Evolutionary conservation across 64 coral and sea anemone species (phyloP).

Genomic region (Hydrozoanthus tunicans): DNA sequence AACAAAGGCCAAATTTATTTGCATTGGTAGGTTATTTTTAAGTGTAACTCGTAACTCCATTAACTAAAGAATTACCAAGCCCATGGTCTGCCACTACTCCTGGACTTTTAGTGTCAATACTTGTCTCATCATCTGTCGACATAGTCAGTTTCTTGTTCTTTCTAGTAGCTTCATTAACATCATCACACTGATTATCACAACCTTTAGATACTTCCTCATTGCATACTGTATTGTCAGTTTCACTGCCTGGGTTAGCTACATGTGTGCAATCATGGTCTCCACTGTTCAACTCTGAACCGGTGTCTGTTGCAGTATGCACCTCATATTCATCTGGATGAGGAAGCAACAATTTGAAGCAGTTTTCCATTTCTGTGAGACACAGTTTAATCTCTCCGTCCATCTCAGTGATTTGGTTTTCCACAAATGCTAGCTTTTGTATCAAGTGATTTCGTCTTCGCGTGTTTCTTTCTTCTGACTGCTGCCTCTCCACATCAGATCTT

Average conservation of each 20-base stretch:
- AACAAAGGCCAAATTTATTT: no score
- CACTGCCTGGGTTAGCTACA: neutral
- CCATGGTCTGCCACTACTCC: neutral
- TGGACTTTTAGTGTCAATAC: neutral
- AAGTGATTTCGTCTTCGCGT: constrained; percentile 50
- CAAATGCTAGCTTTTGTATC: constrained; percentile 69
- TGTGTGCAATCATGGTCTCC: neutral
- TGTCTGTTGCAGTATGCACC: neutral
- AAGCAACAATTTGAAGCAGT: constrained; percentile 91
- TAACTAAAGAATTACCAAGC: constrained; percentile 6
- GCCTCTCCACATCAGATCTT: constrained; percentile 66
- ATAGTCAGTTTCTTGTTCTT: neutral
- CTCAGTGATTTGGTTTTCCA: constrained; percentile 83
- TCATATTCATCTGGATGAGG: constrained; percentile 98
- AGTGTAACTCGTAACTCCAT: neutral
- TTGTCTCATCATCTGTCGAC: constrained; percentile 2
- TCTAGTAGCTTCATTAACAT: neutral
- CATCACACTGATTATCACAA: neutral
- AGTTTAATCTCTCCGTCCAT: constrained; percentile 77
- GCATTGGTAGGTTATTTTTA: no score
- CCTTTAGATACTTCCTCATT: neutral
- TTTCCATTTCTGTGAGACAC: constrained; percentile 83
- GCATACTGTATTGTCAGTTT: neutral
- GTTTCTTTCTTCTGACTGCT: constrained; percentile 61
- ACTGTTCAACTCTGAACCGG: neutral